Percentiles rank a stretch among this genome's conserved stretches.
These are phyloP conservation scores for Papilio gigon DNA, from an alignment of 2,888 invertebrate species.

Conservation along the genomic window DNA sequence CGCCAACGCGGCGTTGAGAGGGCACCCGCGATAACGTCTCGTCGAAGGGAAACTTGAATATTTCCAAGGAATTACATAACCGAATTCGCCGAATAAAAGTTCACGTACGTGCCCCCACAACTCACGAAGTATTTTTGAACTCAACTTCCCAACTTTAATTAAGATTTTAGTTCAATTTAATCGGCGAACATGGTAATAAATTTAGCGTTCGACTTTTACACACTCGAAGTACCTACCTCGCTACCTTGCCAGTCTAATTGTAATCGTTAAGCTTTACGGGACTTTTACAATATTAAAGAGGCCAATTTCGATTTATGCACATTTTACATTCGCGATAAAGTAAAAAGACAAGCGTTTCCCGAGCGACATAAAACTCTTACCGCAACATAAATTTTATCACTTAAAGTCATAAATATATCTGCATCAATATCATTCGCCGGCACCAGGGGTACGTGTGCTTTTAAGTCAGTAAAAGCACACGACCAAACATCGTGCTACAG, in stretches of 20 bases:
- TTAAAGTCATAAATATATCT: slow-evolving; percentile 74
- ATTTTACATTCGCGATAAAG: slow-evolving; percentile 42
- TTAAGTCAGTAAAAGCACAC: slow-evolving; percentile 56
- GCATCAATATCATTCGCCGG: slow-evolving; percentile 66
- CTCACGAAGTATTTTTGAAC: slow-evolving; percentile 70
- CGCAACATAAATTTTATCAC: slow-evolving; percentile 77
- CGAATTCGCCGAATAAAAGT: slow-evolving; percentile 75
- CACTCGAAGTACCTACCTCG: background rate
- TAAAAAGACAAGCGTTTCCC: slow-evolving; percentile 57
- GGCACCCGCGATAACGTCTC: slow-evolving; percentile 75
- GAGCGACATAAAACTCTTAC: slow-evolving; percentile 75
- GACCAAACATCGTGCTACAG: slow-evolving; percentile 45
- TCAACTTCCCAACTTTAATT: slow-evolving; percentile 66
- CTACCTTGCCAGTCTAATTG: slow-evolving; percentile 23
- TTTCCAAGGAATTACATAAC: slow-evolving; percentile 77
- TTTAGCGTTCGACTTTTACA: slow-evolving; percentile 42
- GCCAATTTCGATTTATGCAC: slow-evolving; percentile 42
- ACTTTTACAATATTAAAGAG: slow-evolving; percentile 38
- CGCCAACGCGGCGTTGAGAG: slow-evolving; percentile 68
- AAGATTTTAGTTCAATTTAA: slow-evolving; percentile 63
- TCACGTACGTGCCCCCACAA: slow-evolving; percentile 71
- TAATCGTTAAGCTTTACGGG: slow-evolving; percentile 26
- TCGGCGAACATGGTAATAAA: slow-evolving; percentile 47
- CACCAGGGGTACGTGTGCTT: slow-evolving; percentile 52
- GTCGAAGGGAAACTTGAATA: slow-evolving; percentile 79